Evolutionary conservation across 2,888 invertebrate species (phyloP).

Genomic region (Caenorhabditis afra): DNA sequence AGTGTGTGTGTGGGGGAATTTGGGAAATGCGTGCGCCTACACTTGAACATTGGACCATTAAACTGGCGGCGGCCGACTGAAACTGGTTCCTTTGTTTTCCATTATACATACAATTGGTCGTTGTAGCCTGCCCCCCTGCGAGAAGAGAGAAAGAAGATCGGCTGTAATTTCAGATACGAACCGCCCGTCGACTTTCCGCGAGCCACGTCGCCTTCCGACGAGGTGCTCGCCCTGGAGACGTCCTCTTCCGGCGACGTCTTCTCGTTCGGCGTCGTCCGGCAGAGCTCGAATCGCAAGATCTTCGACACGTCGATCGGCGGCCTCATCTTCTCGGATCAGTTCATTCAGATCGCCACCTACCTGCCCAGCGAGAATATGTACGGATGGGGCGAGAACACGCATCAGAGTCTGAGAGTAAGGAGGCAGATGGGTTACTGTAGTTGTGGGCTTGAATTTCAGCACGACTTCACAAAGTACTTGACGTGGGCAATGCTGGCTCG

Average conservation of each 20-base stretch:
- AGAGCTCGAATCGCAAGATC: conserved; percentile 64
- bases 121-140: too few relatives aligned
- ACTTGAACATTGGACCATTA: too few relatives aligned
- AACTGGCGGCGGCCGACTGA: too few relatives aligned
- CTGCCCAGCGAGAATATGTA: conserved; percentile 77
- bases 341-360: conserved; percentile 78
- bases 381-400: conserved; percentile 79
- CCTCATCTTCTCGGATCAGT: conserved; percentile 77
- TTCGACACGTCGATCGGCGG: conserved; percentile 79
- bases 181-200: conserved; percentile 70
- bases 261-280: conserved; percentile 71
- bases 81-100: too few relatives aligned
- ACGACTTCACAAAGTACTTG: conserved; percentile 74
- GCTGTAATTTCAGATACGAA: conserved; percentile 49
- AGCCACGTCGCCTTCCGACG: conserved; percentile 45
- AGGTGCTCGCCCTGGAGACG: conserved; percentile 55
- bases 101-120: too few relatives aligned
- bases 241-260: conserved; percentile 59
- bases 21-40: too few relatives aligned
- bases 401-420: conserved; percentile 74
- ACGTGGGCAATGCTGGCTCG: conserved; percentile 78
- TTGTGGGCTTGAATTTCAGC: conserved; percentile 54
- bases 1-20: too few relatives aligned
- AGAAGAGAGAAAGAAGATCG: too few relatives aligned
- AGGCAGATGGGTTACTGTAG: background rate